Base-by-base conservation (phyloP, 1,140 invertebrate species). In the Amphibalanus amphitrite region DNA sequence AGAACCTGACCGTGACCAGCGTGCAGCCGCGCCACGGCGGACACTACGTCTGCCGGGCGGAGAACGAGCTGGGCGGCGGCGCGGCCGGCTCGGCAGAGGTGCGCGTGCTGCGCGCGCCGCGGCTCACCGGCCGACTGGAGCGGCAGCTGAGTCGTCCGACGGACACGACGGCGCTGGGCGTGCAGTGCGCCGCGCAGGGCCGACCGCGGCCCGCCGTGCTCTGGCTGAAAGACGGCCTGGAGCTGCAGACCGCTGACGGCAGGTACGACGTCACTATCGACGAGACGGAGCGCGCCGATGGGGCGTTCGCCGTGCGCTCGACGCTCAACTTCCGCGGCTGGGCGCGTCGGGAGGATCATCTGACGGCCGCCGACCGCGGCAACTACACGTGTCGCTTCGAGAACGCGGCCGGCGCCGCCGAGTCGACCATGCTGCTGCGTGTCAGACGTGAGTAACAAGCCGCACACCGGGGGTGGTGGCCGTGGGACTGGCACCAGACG, bases 361-460 rank as follows among this genome's bases (percentile, higher is more conserved):
- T 94, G 25, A 80, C 91, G 26, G 89, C 92, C 0, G 86, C 86
- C 33, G 93, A 95, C 79, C 84, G 91, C 28, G 93, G 93, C 26
- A 85, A 88, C 28, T 95, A 95, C 79, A 87, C 89, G 4, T 95
- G 93, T 79, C 84, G 88, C 17, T 94, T 94, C 79, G 87, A 91
- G 76, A 95, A 96, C 77, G 90, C 92, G 78, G 90, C 94, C 1
- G 92, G 90, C 76, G 87, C 86, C 78, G 86, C 88, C 17, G 90
- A 93, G 76, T 91, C 89, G 0, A 88, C 86, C 70, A 93, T 94
- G 90, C 89, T 91, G 80, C 81, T 95, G 33, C 86, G 91, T 77
- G 91, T 95, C 76, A 90, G 94, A 83, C 92, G 88, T 89, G 82
- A 87, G 87, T 87, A 47, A 8, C 67, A n/a, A 23, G 17, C 47